Evolutionary conservation across 2,888 invertebrate species (phyloP).

Genomic region (Phrixothrix hirtus): DNA sequence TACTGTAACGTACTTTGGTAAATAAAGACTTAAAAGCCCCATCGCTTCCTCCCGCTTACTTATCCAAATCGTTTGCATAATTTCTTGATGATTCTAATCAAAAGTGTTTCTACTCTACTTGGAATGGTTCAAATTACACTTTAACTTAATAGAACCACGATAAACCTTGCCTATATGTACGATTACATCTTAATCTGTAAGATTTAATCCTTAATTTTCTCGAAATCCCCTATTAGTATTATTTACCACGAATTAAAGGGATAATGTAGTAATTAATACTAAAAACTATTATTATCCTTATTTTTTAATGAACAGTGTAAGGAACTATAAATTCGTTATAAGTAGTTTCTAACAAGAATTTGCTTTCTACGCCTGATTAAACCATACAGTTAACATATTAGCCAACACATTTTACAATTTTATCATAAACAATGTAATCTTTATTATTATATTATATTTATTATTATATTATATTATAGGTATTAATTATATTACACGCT

Average conservation of each 20-base stretch:
- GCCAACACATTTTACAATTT: no score
- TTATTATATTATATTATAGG: no score
- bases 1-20: not conserved
- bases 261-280: constrained; percentile 7
- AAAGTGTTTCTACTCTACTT: constrained; percentile 6
- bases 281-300: constrained; percentile 4
- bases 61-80: constrained; percentile 9
- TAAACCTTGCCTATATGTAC: constrained; percentile 10
- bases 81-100: constrained; percentile 13
- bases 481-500: no score
- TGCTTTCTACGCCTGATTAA: no score
- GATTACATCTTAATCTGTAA: constrained; percentile 14
- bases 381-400: no score
- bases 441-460: no score
- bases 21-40: not conserved
- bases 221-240: constrained; percentile 8
- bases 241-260: constrained; percentile 11
- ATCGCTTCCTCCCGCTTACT: not conserved
- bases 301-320: not conserved
- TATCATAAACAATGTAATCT: no score
- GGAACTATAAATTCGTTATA: no score
- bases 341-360: no score
- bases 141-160: constrained; percentile 10
- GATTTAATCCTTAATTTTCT: constrained; percentile 15
- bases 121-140: constrained; percentile 7